Conservation (phyloP, 2,113 vertebrate genomes). For the Rhegmatorhina hoffmannsi region DNA sequence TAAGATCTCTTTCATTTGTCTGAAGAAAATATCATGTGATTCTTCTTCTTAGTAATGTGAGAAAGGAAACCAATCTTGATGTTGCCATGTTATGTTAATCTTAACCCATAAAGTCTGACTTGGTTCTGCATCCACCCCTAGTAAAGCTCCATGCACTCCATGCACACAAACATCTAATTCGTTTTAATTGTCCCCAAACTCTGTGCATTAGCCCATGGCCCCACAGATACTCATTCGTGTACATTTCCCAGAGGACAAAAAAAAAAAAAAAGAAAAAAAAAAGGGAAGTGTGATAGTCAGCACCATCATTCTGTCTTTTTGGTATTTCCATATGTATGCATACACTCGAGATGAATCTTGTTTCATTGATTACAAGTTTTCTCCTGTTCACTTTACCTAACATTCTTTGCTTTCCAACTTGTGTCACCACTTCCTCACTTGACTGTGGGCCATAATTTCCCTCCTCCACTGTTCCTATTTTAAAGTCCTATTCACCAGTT, state of each 20-base stretch:
- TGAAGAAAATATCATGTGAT: neutral
- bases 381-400: neutral
- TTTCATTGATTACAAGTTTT: neutral
- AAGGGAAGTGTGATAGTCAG: neutral
- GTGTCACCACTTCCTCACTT: neutral
- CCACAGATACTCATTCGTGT: neutral
- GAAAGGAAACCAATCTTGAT: neutral
- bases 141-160: neutral
- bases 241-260: neutral
- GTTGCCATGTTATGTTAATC: accelerated
- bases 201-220: neutral
- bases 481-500: neutral
- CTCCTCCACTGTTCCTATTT: neutral
- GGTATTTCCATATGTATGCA: neutral
- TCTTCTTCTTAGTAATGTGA: neutral
- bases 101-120: neutral
- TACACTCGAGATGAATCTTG: neutral
- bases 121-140: neutral
- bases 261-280: neutral
- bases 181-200: neutral
- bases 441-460: neutral
- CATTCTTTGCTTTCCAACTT: neutral
- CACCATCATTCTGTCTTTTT: neutral
- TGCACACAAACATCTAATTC: neutral
- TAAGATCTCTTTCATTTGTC: neutral